phyloP scores from a whole-genome alignment of 2,888 invertebrate species.

The Mimachlamys varia region DNA sequence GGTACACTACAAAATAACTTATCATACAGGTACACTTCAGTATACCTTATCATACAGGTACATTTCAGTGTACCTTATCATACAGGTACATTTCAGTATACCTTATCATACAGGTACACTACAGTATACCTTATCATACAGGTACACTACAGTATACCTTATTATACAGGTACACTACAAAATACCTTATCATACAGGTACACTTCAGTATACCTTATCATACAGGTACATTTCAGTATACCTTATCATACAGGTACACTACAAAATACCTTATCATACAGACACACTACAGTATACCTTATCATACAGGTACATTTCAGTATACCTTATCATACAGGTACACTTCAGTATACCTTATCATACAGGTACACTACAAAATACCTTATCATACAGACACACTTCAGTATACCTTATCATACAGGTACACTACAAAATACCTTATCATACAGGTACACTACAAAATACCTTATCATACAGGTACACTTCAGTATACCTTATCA shows the following conservation, averaged over 20 bases:
- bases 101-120: too few relatives aligned
- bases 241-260: not conserved
- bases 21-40: too few relatives aligned
- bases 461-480: slow-evolving; percentile 93
- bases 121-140: too few relatives aligned
- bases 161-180: not conserved
- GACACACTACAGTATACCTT: slow-evolving; percentile 73
- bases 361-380: not conserved
- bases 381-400: not conserved
- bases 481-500: slow-evolving; percentile 40
- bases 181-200: not conserved
- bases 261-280: slow-evolving; percentile 96
- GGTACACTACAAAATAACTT: not conserved
- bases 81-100: slow-evolving; percentile 83
- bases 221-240: not conserved
- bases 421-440: not conserved
- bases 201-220: not conserved
- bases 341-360: not conserved
- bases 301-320: too few relatives aligned
- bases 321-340: too few relatives aligned
- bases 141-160: not conserved
- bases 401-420: not conserved
- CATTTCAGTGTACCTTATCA: slow-evolving; percentile 87
- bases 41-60: not conserved
- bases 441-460: too few relatives aligned